Conservation (phyloP, 2,888 invertebrate genomes). For the Rhagium mordax region DNA sequence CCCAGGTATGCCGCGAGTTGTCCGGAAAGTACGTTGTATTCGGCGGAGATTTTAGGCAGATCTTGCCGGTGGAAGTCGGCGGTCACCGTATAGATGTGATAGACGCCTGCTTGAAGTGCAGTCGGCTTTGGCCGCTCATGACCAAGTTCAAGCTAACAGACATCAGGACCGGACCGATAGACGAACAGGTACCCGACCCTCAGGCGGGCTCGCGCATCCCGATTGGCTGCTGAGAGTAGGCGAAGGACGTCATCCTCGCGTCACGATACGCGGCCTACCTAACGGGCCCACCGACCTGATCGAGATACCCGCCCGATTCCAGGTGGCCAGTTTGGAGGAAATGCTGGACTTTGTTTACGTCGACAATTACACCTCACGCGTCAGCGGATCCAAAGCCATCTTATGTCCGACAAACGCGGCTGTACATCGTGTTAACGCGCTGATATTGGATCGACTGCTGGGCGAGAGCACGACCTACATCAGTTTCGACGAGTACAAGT, state of each 20-base stretch:
- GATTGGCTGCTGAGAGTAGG: slow-evolving; percentile 37
- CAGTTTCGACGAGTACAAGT: too few relatives aligned
- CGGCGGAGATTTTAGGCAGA: too few relatives aligned
- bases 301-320: slow-evolving; percentile 30
- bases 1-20: too few relatives aligned
- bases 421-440: slow-evolving; percentile 28
- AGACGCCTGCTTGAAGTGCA: too few relatives aligned
- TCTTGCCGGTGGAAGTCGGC: too few relatives aligned
- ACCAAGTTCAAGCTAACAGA: too few relatives aligned
- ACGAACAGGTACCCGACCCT: too few relatives aligned
- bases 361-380: background rate
- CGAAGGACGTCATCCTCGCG: slow-evolving; percentile 18
- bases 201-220: background rate
- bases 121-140: too few relatives aligned
- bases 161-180: too few relatives aligned
- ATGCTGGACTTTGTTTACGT: slow-evolving; percentile 17
- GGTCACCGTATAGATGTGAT: too few relatives aligned
- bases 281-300: slow-evolving; percentile 33
- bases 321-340: background rate
- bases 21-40: too few relatives aligned
- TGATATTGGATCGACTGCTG: background rate
- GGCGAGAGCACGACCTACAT: too few relatives aligned
- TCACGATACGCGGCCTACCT: background rate
- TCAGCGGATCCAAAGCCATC: slow-evolving; percentile 19
- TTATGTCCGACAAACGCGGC: slow-evolving; percentile 32